Percentiles rank a stretch among this genome's conserved stretches.
Conservation (phyloP, 2,888 invertebrate species). For the Ichneumoninae sp. region DNA sequence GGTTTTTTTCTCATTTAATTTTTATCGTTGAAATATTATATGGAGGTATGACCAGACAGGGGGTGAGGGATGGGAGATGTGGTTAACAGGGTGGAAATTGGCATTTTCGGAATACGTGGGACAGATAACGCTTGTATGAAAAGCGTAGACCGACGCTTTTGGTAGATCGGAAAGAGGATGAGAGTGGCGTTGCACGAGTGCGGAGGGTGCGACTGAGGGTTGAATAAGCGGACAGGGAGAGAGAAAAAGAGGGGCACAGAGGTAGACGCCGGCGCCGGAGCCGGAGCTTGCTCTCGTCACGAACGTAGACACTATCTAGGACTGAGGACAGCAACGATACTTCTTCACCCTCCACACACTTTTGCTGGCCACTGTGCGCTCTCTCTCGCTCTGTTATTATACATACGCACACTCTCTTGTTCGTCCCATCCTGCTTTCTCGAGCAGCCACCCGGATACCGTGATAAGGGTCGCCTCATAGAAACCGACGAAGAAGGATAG, state of each 20-base stretch:
- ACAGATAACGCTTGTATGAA: slow-evolving; percentile 54
- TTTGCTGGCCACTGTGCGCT: slow-evolving; percentile 30
- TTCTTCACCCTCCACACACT: slow-evolving; percentile 34
- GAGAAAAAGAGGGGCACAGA: slow-evolving; percentile 17
- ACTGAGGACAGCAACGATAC: slow-evolving; percentile 51
- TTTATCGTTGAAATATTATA: slow-evolving; percentile 62
- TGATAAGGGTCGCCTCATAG: slow-evolving; percentile 73
- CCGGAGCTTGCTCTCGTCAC: slow-evolving; percentile 63
- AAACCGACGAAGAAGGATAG: background rate
- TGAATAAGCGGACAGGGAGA: slow-evolving; percentile 52
- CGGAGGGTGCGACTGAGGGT: slow-evolving; percentile 63
- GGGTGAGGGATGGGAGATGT: slow-evolving; percentile 63
- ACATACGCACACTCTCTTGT: slow-evolving; percentile 28
- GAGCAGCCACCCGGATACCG: slow-evolving; percentile 77
- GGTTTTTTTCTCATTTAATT: slow-evolving; percentile 45
- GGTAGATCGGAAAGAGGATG: slow-evolving; percentile 53
- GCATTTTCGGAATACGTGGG: slow-evolving; percentile 62
- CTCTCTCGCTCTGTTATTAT: slow-evolving; percentile 12
- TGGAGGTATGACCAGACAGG: slow-evolving; percentile 54
- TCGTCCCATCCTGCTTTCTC: slow-evolving; percentile 24
- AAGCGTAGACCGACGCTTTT: slow-evolving; percentile 46
- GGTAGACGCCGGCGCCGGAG: slow-evolving; percentile 57
- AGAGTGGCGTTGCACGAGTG: slow-evolving; percentile 26
- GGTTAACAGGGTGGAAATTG: slow-evolving; percentile 69
- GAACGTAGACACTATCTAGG: slow-evolving; percentile 68